Base-by-base conservation (phyloP, 2,797 vertebrate species). In the Setipinna tenuifilis region DNA sequence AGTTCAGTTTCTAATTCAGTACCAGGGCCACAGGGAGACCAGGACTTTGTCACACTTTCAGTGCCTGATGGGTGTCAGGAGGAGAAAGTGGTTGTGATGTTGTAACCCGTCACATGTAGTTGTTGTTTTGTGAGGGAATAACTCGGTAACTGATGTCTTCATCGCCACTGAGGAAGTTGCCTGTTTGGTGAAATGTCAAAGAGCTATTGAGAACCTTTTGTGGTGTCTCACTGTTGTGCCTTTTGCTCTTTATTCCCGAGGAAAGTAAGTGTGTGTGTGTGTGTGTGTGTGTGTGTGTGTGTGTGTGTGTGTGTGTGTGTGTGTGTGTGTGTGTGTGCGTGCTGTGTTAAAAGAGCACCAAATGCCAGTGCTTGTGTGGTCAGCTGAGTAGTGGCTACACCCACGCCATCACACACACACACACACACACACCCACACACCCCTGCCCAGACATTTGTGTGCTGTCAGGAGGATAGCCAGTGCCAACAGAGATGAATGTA, bases 311-410 rank as follows among this genome's bases (percentile, higher is more conserved):
- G 50, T 2, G 50, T 54, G 35, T 41, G 35, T 41, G 35, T 41
- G 2, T 41, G 35, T 41, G 35, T 41, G 35, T 41, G 35, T 41
- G 7, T 54, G 50, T 1, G 2, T 2, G 50, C 9, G 71, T 6
- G 17, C 71, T 21, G 16, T 41, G 31, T 78, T 44, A 78, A 21
- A 31, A 78, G 9, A 31, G 71, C 71, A 78, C 71, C 71, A 78
- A 78, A 78, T 78, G 71, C 17, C 71, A 41, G 31, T 78, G 71
- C 68, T 75, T 75, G 68, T 75, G 71, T 41, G 71, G 71, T 78
- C 71, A 78, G 19, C 71, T 78, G 17, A 78, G 71, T 35, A 44
- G 71, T 35, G 17, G 6, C 65, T 31, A 4, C 16, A 41, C 16
- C 31, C 16, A 19, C 68, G 19, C 71, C 19, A 17, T 5, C 25